Percentiles rank a stretch among this genome's conserved stretches.
Evolutionary conservation across 92 coral and sea anemone genomes (phyloP).

Genomic region (Bergia sp.): DNA sequence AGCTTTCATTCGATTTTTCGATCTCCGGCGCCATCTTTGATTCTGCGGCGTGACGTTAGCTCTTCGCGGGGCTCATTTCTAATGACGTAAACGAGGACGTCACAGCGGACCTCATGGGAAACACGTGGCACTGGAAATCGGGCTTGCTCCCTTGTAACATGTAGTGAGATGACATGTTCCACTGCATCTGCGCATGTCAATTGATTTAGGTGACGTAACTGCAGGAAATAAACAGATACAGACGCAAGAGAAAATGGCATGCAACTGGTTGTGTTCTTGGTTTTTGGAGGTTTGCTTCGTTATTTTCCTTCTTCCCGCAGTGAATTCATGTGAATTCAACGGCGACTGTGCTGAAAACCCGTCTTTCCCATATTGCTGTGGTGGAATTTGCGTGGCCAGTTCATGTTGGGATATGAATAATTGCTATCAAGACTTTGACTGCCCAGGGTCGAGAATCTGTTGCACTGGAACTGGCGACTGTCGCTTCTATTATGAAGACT

Average conservation of each 20-base stretch:
- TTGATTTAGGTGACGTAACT: too few species aligned
- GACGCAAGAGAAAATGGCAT: background rate
- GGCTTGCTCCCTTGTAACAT: too few species aligned
- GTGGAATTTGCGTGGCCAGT: background rate
- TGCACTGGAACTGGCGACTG: background rate
- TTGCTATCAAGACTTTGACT: background rate
- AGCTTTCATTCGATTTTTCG: too few species aligned
- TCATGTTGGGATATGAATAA: background rate
- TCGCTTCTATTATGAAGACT: background rate
- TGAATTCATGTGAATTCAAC: background rate
- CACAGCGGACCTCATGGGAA: too few species aligned
- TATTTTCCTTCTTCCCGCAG: background rate
- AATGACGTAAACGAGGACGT: too few species aligned
- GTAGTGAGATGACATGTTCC: too few species aligned
- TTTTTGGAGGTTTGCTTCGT: background rate
- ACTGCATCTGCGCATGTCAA: too few species aligned
- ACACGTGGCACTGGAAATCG: too few species aligned
- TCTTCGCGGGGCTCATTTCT: too few species aligned
- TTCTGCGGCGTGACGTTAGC: too few species aligned
- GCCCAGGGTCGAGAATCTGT: background rate
- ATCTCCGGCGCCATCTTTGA: too few species aligned
- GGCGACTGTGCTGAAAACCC: background rate
- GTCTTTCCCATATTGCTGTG: background rate
- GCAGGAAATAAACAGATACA: background rate
- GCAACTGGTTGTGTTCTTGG: background rate